A percentile compares a stretch with the other conserved stretches of the same genome.
phyloP scores from a whole-genome alignment of 35 echinoderm and acorn worm genomes.

The Hemicentrotus pulcherrimus region DNA sequence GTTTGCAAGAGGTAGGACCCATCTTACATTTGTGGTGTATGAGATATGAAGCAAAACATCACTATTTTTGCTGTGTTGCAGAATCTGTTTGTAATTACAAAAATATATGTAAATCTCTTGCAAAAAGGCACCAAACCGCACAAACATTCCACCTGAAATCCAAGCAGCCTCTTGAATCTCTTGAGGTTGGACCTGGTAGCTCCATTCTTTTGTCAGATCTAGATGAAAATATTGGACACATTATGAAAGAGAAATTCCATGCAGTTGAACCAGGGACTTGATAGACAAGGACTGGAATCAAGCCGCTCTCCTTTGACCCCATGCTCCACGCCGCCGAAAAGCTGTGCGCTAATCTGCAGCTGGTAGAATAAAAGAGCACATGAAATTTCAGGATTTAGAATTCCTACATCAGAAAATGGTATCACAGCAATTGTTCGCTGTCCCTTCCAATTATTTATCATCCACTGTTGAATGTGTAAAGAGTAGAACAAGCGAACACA shows the following conservation, averaged over 20 bases:
- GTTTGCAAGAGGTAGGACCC: slow-evolving; percentile 25
- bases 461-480: no score
- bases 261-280: no score
- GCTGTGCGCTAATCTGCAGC: no score
- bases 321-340: no score
- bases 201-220: neutral
- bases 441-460: no score
- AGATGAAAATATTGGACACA: neutral
- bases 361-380: no score
- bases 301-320: no score
- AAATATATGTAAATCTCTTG: slow-evolving; percentile 52
- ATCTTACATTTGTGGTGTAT: slow-evolving; percentile 57
- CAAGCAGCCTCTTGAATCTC: slow-evolving; percentile 31
- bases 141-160: slow-evolving; percentile 44
- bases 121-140: slow-evolving; percentile 42
- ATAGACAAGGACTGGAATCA: no score
- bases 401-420: no score
- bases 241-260: neutral
- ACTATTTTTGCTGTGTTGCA: slow-evolving; percentile 42
- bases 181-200: neutral
- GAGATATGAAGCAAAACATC: slow-evolving; percentile 61
- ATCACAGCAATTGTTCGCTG: no score
- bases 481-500: no score
- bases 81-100: slow-evolving; percentile 24
- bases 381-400: no score